Evolutionary conservation across 2,888 invertebrate species (phyloP).

Genomic region (Torymus aiolomorphi): DNA sequence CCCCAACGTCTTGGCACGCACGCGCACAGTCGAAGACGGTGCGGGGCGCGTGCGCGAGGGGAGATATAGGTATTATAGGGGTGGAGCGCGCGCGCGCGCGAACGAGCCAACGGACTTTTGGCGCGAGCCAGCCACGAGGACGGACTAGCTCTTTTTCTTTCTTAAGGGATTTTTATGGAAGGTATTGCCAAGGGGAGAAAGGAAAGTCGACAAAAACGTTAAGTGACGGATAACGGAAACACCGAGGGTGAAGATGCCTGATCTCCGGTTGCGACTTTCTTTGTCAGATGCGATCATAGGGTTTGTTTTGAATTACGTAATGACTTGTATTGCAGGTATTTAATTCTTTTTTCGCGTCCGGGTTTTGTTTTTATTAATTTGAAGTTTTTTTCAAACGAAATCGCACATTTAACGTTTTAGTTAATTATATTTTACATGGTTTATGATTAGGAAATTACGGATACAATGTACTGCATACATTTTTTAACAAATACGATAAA

Average conservation of each 20-base stretch:
- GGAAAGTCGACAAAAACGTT: constrained; percentile 10
- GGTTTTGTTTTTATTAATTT: too few relatives aligned
- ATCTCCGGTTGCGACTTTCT: constrained; percentile 4
- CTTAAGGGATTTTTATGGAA: neutral
- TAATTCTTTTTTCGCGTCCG: too few relatives aligned
- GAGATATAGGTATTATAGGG: constrained; percentile 2
- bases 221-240: constrained; percentile 29
- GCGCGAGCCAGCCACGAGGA: constrained; percentile 47
- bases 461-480: too few relatives aligned
- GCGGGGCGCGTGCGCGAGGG: neutral
- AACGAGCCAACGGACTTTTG: constrained; percentile 62
- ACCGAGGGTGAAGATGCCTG: neutral
- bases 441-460: too few relatives aligned
- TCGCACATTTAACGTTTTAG: too few relatives aligned
- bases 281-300: neutral
- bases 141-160: neutral
- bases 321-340: neutral
- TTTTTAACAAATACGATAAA: too few relatives aligned
- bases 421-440: too few relatives aligned
- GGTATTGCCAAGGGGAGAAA: neutral
- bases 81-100: constrained; percentile 36
- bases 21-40: neutral
- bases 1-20: constrained; percentile 68
- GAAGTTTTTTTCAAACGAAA: too few relatives aligned
- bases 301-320: constrained; percentile 21